Evolutionary conservation across 2,113 vertebrate species (phyloP), one percentile per base, ranked within the genome.

Genomic region (Cygnus buccinator): DNA sequence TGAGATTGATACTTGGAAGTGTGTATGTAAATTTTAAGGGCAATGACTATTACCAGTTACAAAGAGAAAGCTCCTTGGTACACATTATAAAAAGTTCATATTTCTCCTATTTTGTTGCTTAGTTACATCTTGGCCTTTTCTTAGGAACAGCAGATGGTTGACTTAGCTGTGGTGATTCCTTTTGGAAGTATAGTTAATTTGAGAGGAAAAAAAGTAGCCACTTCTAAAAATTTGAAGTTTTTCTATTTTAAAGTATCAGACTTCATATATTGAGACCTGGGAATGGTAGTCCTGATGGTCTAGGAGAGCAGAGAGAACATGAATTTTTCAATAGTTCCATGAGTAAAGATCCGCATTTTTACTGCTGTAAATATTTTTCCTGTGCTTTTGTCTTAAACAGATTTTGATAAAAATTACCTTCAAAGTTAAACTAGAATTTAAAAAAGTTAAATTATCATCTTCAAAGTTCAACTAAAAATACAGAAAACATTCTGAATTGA

Each of bases 71-170:
- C 81, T 89, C 62, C 37, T 33, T 87, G 37, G 58, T 90, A 33
- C 28, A 66, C 29, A 31, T 89, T 66, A 76, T 66, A 71, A 93
- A 92, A 62, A 61, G 39, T 91, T 78, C 46, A 35, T 13, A 35
- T 91, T 94, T 93, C 50, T 79, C 39, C 44, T 84, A 29, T 91
- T 89, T 74, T 83, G 87, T 96, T 95, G 37, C 84, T 95, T 89
- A 87, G 80, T 82, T 93, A 93, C 48, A 9, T 89, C 67, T 85
- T 94, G 84, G 59, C 62, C 28, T 79, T 81, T 91, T 81, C 54
- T 54, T 31, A 70, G 50, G 41, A 44, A 63, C 10, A 73, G 44
- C 52, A 74, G n/a, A 43, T 79, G 19, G 4, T 92, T 93, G 18
- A 55, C 93, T 74, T 96, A 81, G 80, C 23, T 71, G 21, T 77